Percentiles rank a stretch among this genome's conserved stretches.
phyloP scores from a whole-genome alignment of 2,113 vertebrate species.

The Nerophis ophidion region DNA sequence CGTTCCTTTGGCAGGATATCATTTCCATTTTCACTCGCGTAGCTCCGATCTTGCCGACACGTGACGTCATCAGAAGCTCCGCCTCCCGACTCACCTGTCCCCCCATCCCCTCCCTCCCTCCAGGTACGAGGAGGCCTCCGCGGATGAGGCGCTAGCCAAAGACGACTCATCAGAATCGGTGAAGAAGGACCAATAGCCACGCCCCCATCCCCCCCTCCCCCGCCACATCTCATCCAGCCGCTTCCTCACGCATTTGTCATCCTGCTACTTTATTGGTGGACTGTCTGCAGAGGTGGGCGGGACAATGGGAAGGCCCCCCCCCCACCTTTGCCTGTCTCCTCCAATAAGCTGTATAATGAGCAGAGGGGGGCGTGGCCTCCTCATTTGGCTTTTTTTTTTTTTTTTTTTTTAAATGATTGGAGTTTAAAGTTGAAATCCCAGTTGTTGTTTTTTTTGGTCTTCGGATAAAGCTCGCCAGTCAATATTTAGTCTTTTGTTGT shows the following conservation, averaged over 20 bases:
- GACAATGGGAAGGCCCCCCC: not conserved
- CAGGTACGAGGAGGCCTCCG: slow-evolving; percentile 69
- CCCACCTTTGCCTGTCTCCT: not conserved
- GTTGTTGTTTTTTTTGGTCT: not conserved
- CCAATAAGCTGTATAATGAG: slow-evolving; percentile 15
- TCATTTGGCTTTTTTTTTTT: not conserved
- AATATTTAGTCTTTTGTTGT: not conserved
- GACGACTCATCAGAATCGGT: slow-evolving; percentile 57
- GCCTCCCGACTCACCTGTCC: slow-evolving; percentile 9
- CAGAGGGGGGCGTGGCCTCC: slow-evolving; percentile 1
- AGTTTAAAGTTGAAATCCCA: not conserved
- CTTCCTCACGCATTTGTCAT: slow-evolving; percentile 11
- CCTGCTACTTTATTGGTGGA: slow-evolving; percentile 9
- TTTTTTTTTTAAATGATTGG: not conserved
- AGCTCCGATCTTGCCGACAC: too few species aligned
- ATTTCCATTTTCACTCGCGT: too few species aligned
- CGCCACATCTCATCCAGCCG: slow-evolving; percentile 44
- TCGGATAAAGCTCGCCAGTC: not conserved
- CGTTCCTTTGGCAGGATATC: too few species aligned
- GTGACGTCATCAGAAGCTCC: not conserved
- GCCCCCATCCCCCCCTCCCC: not conserved
- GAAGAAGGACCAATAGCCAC: slow-evolving; percentile 69
- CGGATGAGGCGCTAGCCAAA: slow-evolving; percentile 48
- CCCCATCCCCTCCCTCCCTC: slow-evolving; percentile 38
- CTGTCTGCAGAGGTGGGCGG: not conserved